phyloP scores from a whole-genome alignment of 2,888 invertebrate species.

The Chesias legatella region DNA sequence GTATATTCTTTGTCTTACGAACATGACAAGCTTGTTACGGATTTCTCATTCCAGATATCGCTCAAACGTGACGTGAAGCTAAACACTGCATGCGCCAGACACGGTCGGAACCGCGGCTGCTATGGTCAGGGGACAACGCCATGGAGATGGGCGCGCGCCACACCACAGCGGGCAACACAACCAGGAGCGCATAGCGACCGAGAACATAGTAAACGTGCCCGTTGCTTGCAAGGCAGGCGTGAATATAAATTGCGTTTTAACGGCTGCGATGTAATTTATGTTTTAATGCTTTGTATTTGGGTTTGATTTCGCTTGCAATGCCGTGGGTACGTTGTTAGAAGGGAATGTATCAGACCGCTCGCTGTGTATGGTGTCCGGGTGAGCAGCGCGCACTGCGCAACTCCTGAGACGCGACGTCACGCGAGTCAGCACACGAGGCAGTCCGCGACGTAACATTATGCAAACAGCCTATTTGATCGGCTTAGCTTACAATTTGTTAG shows the following conservation, averaged over 20 bases:
- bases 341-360: slow-evolving; percentile 49
- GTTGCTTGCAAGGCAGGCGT: slow-evolving; percentile 28
- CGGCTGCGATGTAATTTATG: not conserved
- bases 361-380: slow-evolving; percentile 61
- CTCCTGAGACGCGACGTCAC: slow-evolving; percentile 74
- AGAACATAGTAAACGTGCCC: slow-evolving; percentile 17
- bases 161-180: slow-evolving; percentile 67
- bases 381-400: slow-evolving; percentile 78
- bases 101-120: not conserved
- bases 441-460: slow-evolving; percentile 35
- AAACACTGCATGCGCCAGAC: not conserved
- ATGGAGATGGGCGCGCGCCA: slow-evolving; percentile 75
- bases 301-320: slow-evolving; percentile 27
- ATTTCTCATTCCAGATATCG: not conserved
- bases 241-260: slow-evolving; percentile 24
- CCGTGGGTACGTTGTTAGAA: slow-evolving; percentile 25
- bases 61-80: slow-evolving; percentile 2
- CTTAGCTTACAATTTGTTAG: too few species aligned
- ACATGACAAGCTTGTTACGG: too few species aligned
- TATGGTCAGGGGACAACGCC: too few species aligned
- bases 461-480: slow-evolving; percentile 35
- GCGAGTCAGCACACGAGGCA: slow-evolving; percentile 42
- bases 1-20: too few species aligned
- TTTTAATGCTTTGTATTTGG: slow-evolving; percentile 27
- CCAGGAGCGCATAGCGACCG: slow-evolving; percentile 49